A percentile compares a stretch with the other conserved stretches of the same genome.
phyloP scores from a whole-genome alignment of 2,113 vertebrate species.

The Plecturocebus donacophilus region DNA sequence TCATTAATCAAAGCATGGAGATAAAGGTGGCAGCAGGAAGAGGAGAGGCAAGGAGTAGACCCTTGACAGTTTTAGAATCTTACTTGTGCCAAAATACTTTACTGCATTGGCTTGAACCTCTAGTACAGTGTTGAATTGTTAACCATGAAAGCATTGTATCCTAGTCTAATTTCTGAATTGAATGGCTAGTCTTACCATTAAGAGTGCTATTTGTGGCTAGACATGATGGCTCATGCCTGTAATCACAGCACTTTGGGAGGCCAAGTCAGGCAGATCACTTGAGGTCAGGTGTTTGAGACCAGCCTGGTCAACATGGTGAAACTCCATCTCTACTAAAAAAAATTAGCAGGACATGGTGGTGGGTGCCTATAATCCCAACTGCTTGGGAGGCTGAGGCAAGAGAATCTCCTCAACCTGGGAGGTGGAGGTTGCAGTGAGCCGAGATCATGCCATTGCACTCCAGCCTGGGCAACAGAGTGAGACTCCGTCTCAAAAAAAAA shows the following conservation, averaged over 20 bases:
- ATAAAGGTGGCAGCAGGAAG: background rate
- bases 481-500: background rate
- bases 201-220: background rate
- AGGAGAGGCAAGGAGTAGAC: background rate
- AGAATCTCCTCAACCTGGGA: background rate
- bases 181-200: background rate
- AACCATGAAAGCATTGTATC: background rate
- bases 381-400: background rate
- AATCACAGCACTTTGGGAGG: background rate
- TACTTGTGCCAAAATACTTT: background rate
- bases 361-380: background rate
- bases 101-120: background rate
- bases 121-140: background rate
- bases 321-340: background rate
- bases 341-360: background rate
- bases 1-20: background rate
- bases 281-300: background rate
- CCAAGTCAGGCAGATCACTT: background rate
- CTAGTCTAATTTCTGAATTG: background rate
- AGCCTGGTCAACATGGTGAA: background rate
- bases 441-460: background rate
- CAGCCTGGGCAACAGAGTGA: background rate
- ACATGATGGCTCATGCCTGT: background rate
- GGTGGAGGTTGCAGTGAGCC: background rate
- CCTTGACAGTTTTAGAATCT: background rate